These are phyloP conservation scores for Colistium nudipinnis DNA, from an alignment of 2,113 vertebrate species.

Conservation along the genomic window DNA sequence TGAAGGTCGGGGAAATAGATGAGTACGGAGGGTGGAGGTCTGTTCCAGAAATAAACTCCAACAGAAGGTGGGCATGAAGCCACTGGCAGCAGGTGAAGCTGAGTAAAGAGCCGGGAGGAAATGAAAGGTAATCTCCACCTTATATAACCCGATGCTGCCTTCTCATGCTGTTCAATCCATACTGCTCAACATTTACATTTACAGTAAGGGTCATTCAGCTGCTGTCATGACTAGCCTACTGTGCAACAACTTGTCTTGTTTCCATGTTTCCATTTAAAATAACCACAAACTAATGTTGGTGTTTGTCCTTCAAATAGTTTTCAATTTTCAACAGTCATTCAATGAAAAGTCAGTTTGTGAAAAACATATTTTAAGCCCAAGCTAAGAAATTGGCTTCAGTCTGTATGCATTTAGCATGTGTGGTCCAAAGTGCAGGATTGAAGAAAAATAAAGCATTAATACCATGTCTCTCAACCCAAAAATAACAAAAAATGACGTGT, in stretches of 20 bases:
- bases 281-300: background rate
- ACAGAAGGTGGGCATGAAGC: conserved; percentile 70
- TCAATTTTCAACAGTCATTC: too few relatives aligned
- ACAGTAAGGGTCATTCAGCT: background rate
- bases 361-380: too few relatives aligned
- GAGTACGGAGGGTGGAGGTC: conserved; percentile 43
- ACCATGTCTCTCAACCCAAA: too few relatives aligned
- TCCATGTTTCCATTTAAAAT: background rate
- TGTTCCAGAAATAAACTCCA: conserved; percentile 65
- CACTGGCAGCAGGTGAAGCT: conserved; percentile 68
- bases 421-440: too few relatives aligned
- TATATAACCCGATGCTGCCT: conserved; percentile 31
- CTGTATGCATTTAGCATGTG: too few relatives aligned
- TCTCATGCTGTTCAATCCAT: conserved; percentile 12
- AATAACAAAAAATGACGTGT: too few relatives aligned
- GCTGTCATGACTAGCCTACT: background rate
- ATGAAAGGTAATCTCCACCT: conserved; percentile 52
- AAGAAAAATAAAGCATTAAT: too few relatives aligned
- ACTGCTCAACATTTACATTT: conserved; percentile 35
- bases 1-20: conserved; percentile 8
- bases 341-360: too few relatives aligned
- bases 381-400: too few relatives aligned
- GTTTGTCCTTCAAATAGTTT: too few relatives aligned
- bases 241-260: background rate
- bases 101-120: conserved; percentile 59